Conservation (phyloP, 2,888 invertebrate species). For the Elaeidobius kamerunicus region DNA sequence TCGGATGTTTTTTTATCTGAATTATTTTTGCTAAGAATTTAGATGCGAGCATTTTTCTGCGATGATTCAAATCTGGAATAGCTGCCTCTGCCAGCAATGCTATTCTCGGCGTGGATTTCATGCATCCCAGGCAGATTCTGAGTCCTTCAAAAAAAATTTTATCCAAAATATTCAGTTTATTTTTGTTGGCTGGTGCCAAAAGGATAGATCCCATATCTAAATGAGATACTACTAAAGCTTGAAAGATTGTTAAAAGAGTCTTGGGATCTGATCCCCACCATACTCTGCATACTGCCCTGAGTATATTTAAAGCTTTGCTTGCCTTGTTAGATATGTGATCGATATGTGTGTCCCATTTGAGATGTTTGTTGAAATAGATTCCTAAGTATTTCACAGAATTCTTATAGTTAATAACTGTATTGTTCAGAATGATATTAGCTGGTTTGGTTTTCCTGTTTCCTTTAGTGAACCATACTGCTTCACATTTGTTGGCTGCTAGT, state of each 20-base stretch:
- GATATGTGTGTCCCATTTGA: conserved; percentile 24
- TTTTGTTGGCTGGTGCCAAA: conserved; percentile 3
- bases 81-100: conserved; percentile 17
- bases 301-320: conserved; percentile 19
- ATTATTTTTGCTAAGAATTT: conserved; percentile 10
- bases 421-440: not conserved
- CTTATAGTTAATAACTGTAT: not conserved
- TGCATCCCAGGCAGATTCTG: conserved; percentile 14
- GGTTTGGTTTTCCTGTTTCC: not conserved
- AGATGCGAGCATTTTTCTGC: conserved; percentile 11
- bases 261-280: conserved; percentile 26
- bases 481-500: conserved; percentile 17
- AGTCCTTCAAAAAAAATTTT: conserved; percentile 4
- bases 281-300: conserved; percentile 17
- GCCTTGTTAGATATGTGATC: conserved; percentile 11
- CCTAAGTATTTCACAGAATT: conserved; percentile 25
- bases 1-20: not conserved
- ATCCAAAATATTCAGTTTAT: not conserved
- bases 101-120: conserved; percentile 22
- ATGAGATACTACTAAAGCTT: conserved; percentile 19
- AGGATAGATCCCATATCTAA: conserved; percentile 18
- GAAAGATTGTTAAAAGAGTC: conserved; percentile 13
- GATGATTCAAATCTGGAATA: conserved; percentile 2
- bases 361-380: conserved; percentile 4
- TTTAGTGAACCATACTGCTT: conserved; percentile 22